phyloP scores from a whole-genome alignment of 2,888 invertebrate genomes.

The Caenorhabditis afra region DNA sequence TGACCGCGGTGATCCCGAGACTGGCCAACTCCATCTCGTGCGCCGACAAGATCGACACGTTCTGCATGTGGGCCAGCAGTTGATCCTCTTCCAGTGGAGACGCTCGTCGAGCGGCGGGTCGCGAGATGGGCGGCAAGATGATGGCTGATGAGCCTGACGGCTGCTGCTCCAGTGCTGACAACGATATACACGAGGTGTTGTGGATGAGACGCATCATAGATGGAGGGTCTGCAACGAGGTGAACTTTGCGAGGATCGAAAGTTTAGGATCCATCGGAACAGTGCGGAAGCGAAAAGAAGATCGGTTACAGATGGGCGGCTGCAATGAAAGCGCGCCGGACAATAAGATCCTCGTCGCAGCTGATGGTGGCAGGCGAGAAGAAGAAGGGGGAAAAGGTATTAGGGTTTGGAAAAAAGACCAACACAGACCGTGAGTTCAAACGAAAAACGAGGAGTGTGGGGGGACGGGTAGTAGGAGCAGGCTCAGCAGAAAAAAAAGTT shows the following conservation, averaged over 20 bases:
- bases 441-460: constrained; percentile 24
- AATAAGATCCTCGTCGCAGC: constrained; percentile 14
- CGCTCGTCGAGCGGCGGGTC: constrained; percentile 6
- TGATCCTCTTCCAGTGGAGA: constrained; percentile 26
- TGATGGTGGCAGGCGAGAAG: constrained; percentile 6
- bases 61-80: constrained; percentile 32
- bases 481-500: constrained; percentile 24
- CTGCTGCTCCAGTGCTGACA: constrained; percentile 47
- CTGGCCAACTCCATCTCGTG: constrained; percentile 24
- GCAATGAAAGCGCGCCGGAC: neutral
- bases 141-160: constrained; percentile 37
- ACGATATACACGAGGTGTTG: constrained; percentile 46
- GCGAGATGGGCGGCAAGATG: constrained; percentile 27
- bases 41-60: constrained; percentile 25
- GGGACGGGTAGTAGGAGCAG: constrained; percentile 17
- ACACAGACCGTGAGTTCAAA: constrained; percentile 29
- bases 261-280: constrained; percentile 16
- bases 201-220: constrained; percentile 54
- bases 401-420: constrained; percentile 22
- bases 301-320: constrained; percentile 24
- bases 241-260: neutral
- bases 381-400: constrained; percentile 22
- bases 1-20: constrained; percentile 29
- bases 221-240: constrained; percentile 24
- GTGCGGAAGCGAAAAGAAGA: neutral